phyloP scores from a whole-genome alignment of 2,888 invertebrate species.

The Heliconius sara region DNA sequence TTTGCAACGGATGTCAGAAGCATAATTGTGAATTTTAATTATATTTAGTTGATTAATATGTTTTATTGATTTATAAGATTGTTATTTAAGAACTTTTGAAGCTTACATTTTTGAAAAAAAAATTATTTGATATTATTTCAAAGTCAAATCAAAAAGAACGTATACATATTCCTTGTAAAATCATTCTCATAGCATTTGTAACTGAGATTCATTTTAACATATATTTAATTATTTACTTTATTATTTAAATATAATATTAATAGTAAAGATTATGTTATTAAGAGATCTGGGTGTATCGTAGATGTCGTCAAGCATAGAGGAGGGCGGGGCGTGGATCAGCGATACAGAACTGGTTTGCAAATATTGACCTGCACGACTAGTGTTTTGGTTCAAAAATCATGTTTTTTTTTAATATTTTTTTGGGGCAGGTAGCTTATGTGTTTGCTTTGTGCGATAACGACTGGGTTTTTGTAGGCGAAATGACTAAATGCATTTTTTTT shows the following conservation, averaged over 20 bases:
- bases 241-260: constrained; percentile 8
- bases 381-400: constrained; percentile 58
- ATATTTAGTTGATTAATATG: no score
- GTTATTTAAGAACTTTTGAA: no score
- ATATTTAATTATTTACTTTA: not conserved
- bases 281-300: constrained; percentile 47
- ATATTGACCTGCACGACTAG: constrained; percentile 60
- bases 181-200: no score
- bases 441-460: constrained; percentile 26
- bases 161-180: no score
- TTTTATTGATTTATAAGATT: no score
- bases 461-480: not conserved
- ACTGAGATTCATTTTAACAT: no score
- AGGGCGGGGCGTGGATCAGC: constrained; percentile 77
- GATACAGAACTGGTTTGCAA: constrained; percentile 80
- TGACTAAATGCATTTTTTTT: not conserved
- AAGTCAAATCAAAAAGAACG: no score
- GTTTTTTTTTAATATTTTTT: constrained; percentile 50
- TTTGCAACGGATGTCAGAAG: no score
- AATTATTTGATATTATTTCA: no score
- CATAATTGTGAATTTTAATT: no score
- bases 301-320: constrained; percentile 79
- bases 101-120: no score
- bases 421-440: constrained; percentile 19
- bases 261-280: not conserved